A percentile compares a stretch with the other conserved stretches of the same genome.
Conservation (phyloP, 1,140 invertebrate species). For the Saccostrea glomerata region DNA sequence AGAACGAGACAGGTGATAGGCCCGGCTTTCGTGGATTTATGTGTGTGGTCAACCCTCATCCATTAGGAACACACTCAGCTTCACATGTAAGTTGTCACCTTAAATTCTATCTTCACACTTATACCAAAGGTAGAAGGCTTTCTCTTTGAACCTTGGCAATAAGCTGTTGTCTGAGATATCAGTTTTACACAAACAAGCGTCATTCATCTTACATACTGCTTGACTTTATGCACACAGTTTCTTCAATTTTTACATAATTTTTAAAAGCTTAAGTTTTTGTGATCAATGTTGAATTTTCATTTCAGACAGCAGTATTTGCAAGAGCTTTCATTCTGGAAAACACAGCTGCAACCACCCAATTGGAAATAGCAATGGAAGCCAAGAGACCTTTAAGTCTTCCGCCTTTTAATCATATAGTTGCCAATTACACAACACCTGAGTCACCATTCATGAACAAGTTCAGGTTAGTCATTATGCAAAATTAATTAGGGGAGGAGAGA, state of each 20-base stretch:
- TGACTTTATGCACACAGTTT: not conserved
- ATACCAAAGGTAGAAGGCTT: no score
- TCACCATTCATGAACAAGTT: slow-evolving; percentile 53
- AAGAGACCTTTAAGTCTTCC: slow-evolving; percentile 53
- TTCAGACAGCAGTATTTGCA: slow-evolving; percentile 53
- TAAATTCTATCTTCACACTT: no score
- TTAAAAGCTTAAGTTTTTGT: not conserved
- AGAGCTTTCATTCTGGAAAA: slow-evolving; percentile 52
- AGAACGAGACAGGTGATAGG: slow-evolving; percentile 49
- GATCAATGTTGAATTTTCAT: not conserved
- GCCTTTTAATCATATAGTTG: slow-evolving; percentile 50
- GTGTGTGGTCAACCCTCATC: slow-evolving; percentile 55
- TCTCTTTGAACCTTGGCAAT: no score
- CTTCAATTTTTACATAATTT: not conserved
- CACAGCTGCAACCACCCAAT: slow-evolving; percentile 47
- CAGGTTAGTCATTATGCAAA: slow-evolving; percentile 46
- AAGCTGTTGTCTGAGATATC: no score
- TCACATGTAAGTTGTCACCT: not conserved
- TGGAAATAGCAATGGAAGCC: slow-evolving; percentile 51
- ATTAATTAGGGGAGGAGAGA: not conserved
- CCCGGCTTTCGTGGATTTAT: slow-evolving; percentile 58
- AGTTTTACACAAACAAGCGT: no score
- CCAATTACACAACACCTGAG: slow-evolving; percentile 50
- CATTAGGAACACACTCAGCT: slow-evolving; percentile 9
- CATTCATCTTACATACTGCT: no score